Base-by-base conservation (phyloP, 2,888 invertebrate genomes). In the Rhingia campestris region DNA sequence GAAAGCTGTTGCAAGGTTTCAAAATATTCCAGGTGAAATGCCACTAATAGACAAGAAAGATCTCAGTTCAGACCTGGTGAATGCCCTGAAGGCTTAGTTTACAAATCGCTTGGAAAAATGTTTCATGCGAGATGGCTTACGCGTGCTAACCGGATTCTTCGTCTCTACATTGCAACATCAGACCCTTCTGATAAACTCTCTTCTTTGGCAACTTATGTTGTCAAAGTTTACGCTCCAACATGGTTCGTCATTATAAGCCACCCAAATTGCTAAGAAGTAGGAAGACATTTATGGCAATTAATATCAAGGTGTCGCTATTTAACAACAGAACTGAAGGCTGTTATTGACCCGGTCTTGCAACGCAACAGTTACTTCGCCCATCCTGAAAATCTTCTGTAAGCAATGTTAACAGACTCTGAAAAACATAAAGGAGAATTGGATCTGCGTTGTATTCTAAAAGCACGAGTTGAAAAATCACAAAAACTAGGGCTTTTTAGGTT, bases 11-110 rank as follows among this genome's bases (percentile, higher is more conserved):
- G 58, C 10, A 12, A 51, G n/a, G 32, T 51, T 51, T 30, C 9
- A 6, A 51, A 51, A 9, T 51, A 32, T 51, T 49, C 30, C 14
- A 49, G 37, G 39, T 51, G 5, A 63, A 51, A 63, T 49, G 30
- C 49, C 37, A 49, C 6, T 14, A 22, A 37, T 39, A 37, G 63
- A 63, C 22, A 63, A 9, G 4, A 63, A 63, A 14, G 37, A 63
- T 37, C 37, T 63, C 35, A 63, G 47, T 49, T 63, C 63, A 35
- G 61, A 47, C 61, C 35, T n/a, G n/a, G n/a, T n/a, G n/a, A n/a
- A 61, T 14, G n/a, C n/a, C n/a, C n/a, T n/a, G n/a, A n/a, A n/a
- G n/a, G n/a, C n/a, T n/a, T n/a, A n/a, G n/a, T n/a, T n/a, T n/a
- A n/a, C n/a, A n/a, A n/a, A n/a, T n/a, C n/a, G n/a, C n/a, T n/a